A percentile compares a stretch with the other conserved stretches of the same genome.
These are phyloP conservation scores for Eulithis testata DNA, from an alignment of 2,888 invertebrate genomes.

Conservation along the genomic window DNA sequence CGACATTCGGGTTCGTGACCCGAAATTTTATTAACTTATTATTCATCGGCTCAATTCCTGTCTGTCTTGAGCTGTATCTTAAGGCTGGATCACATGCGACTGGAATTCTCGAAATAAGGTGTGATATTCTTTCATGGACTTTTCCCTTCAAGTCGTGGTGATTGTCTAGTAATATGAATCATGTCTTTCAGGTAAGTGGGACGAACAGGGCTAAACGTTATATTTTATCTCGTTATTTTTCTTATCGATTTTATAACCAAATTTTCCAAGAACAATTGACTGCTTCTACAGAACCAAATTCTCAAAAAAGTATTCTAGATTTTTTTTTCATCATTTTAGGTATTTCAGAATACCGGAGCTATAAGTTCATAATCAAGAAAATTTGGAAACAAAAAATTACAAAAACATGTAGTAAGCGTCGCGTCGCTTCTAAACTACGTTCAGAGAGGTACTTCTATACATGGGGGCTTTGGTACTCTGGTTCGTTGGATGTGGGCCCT, in stretches of 20 bases:
- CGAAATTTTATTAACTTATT: slow-evolving; percentile 45
- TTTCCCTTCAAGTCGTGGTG: no score
- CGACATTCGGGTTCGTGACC: slow-evolving; percentile 47
- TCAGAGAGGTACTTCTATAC: background rate
- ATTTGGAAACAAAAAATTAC: background rate
- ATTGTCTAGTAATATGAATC: no score
- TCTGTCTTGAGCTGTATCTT: slow-evolving; percentile 1
- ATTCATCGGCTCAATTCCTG: slow-evolving; percentile 26
- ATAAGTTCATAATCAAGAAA: no score
- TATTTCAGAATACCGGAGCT: no score
- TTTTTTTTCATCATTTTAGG: no score
- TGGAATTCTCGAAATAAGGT: background rate
- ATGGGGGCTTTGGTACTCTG: background rate
- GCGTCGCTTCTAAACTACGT: background rate
- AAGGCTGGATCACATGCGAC: background rate
- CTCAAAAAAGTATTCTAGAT: no score
- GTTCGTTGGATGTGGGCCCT: background rate
- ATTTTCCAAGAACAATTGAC: no score
- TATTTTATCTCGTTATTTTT: no score
- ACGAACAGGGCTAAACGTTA: no score
- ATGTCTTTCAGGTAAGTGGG: no score
- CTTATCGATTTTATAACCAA: no score
- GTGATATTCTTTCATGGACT: background rate
- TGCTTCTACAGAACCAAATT: no score
- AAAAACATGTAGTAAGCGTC: background rate